Conservation (phyloP, 2,113 vertebrate genomes). For the Barnardius zonarius region DNA sequence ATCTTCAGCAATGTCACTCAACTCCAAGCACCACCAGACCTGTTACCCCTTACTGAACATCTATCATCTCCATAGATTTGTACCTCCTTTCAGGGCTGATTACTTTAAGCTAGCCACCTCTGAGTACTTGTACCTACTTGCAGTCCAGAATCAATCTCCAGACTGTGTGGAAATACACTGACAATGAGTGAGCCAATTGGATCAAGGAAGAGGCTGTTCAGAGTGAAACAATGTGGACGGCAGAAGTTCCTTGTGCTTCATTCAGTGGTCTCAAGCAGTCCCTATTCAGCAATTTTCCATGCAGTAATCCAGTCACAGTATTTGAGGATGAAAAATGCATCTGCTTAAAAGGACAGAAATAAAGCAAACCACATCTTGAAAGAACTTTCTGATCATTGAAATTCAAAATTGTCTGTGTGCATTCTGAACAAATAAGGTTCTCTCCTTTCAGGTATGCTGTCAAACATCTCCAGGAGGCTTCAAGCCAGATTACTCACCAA, state of each 20-base stretch:
- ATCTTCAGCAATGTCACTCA: accelerated
- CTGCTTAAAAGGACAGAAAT: background rate
- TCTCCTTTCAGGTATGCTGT: background rate
- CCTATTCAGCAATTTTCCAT: background rate
- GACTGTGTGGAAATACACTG: background rate
- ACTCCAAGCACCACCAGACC: background rate
- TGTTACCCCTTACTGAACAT: background rate
- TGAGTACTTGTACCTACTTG: background rate
- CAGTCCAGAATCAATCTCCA: background rate
- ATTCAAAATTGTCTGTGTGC: background rate
- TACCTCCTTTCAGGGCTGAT: background rate
- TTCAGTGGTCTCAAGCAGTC: background rate
- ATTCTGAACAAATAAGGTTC: background rate
- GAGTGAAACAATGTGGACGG: background rate
- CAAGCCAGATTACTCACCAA: background rate
- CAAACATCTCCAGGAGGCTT: background rate
- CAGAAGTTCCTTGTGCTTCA: background rate
- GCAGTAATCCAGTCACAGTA: background rate
- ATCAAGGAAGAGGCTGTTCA: background rate
- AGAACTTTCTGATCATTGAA: background rate
- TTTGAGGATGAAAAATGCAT: background rate
- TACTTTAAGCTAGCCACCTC: background rate
- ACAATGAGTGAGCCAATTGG: background rate
- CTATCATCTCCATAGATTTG: accelerated
- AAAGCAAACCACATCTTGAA: background rate